phyloP scores from a whole-genome alignment of 2,888 invertebrate species.

The Calameuta pallipes region DNA sequence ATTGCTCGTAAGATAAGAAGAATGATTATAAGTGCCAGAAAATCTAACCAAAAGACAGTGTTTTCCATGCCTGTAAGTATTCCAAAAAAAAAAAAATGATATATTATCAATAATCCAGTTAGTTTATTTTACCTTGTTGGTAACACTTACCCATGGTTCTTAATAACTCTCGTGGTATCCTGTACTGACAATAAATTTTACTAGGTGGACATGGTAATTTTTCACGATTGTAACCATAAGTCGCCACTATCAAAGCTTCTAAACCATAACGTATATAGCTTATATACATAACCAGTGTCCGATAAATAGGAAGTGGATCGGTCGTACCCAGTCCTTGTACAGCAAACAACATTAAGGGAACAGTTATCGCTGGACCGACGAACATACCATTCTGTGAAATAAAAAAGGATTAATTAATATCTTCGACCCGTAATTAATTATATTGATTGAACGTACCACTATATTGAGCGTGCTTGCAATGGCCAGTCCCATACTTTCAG shows the following conservation, averaged over 20 bases:
- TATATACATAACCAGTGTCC: slow-evolving; percentile 82
- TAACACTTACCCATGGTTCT: slow-evolving; percentile 72
- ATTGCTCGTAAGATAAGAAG: slow-evolving; percentile 74
- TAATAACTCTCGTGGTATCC: slow-evolving; percentile 79
- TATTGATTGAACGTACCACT: slow-evolving; percentile 72
- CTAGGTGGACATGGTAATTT: slow-evolving; percentile 80
- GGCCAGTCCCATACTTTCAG: slow-evolving; percentile 82
- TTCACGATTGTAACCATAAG: slow-evolving; percentile 82
- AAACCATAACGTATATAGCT: slow-evolving; percentile 86
- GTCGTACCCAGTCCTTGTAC: slow-evolving; percentile 85
- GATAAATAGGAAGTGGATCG: slow-evolving; percentile 78
- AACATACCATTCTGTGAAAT: slow-evolving; percentile 83
- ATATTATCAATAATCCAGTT: background rate
- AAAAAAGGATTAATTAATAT: slow-evolving; percentile 23
- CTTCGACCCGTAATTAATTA: background rate
- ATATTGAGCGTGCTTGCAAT: slow-evolving; percentile 81
- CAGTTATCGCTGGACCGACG: slow-evolving; percentile 86
- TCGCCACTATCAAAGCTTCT: slow-evolving; percentile 82
- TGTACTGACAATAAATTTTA: slow-evolving; percentile 81
- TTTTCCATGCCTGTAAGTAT: slow-evolving; percentile 71
- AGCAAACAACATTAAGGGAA: slow-evolving; percentile 89
- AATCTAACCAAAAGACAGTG: slow-evolving; percentile 76
- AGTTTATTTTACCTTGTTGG: too few relatives aligned
- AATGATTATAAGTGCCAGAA: slow-evolving; percentile 73
- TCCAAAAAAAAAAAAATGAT: background rate